These are phyloP conservation scores for Drosophila ercepeae DNA, from an alignment of 1,140 invertebrate species.

Conservation along the genomic window DNA sequence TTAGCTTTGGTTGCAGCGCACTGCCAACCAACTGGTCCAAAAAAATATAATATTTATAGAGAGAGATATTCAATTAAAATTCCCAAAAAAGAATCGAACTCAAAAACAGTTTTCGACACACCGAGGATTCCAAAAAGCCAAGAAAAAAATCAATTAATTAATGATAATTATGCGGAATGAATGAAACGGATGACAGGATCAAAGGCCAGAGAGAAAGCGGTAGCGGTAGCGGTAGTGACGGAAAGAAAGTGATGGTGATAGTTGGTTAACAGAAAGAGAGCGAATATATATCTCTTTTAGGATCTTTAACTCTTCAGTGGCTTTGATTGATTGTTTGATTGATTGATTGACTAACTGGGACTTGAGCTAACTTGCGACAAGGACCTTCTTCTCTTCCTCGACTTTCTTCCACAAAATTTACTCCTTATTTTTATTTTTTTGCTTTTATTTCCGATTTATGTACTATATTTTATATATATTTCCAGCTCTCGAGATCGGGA, in stretches of 20 bases:
- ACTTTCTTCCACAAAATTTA: not conserved
- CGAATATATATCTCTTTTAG: no score
- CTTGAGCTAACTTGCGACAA: not conserved
- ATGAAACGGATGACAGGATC: not conserved
- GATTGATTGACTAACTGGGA: not conserved
- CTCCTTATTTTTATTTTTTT: not conserved
- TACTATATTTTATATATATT: not conserved
- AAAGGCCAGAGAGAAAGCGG: not conserved
- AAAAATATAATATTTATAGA: not conserved
- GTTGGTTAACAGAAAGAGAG: no score
- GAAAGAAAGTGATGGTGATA: no score
- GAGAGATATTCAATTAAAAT: not conserved
- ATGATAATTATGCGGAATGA: not conserved
- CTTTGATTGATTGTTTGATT: no score
- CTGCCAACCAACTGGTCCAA: constrained; percentile 65
- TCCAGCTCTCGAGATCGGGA: constrained; percentile 2
- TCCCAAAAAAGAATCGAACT: not conserved
- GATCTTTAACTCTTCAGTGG: no score
- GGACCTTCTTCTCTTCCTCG: not conserved
- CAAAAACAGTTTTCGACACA: not conserved
- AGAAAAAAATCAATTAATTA: not conserved
- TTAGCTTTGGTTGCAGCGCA: constrained; percentile 71
- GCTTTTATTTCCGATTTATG: not conserved
- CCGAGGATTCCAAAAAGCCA: not conserved
- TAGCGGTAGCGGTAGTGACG: no score